phyloP scores from a whole-genome alignment of 2,113 vertebrate species.

The Aspiorhynchus laticeps region DNA sequence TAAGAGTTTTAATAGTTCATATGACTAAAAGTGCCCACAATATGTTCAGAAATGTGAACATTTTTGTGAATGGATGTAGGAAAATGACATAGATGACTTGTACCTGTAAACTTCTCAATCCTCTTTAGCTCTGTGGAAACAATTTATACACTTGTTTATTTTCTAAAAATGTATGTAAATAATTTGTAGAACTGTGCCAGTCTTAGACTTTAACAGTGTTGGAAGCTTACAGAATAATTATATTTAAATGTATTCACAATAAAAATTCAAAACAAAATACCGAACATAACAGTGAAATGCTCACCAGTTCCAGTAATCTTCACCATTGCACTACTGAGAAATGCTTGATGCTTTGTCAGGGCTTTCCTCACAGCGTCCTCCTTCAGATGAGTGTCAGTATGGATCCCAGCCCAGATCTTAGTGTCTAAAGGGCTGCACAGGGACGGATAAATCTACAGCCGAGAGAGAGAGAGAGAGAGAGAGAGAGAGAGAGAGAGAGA shows the following conservation, averaged over 20 bases:
- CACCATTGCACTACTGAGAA: constrained; percentile 5
- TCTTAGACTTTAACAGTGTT: neutral
- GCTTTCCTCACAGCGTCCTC: constrained; percentile 21
- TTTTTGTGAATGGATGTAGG: neutral
- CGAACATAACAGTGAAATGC: neutral
- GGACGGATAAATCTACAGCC: constrained; percentile 43
- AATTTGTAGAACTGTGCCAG: neutral
- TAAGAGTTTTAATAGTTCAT: neutral
- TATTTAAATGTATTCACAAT: neutral
- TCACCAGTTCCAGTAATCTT: constrained; percentile 40
- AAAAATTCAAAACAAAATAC: neutral
- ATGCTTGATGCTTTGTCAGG: constrained; percentile 34
- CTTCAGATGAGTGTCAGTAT: constrained; percentile 20
- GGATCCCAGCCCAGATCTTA: constrained; percentile 38
- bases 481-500: neutral
- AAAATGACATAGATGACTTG: neutral
- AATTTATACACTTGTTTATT: neutral
- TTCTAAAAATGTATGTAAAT: neutral
- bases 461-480: neutral
- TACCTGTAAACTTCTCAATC: constrained; percentile 46
- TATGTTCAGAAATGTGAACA: neutral
- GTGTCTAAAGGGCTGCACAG: neutral
- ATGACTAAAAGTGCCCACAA: neutral
- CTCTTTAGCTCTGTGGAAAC: constrained; percentile 40
- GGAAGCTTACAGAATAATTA: neutral